These are phyloP conservation scores for Spea multiplicata DNA, from an alignment of 2,113 vertebrate genomes.

Conservation along the genomic window DNA sequence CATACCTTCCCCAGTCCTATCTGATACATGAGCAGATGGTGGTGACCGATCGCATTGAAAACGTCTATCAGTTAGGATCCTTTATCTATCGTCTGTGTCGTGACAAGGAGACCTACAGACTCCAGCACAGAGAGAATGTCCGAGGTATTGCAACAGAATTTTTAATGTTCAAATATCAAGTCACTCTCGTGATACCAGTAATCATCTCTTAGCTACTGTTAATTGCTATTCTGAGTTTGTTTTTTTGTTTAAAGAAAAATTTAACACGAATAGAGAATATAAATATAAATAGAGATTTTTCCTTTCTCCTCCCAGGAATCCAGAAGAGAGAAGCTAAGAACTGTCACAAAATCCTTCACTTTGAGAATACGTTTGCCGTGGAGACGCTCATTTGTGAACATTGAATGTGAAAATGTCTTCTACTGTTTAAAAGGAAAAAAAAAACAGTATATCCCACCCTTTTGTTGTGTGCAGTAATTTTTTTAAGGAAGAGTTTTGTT, in stretches of 20 bases:
- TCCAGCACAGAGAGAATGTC: slow-evolving; percentile 80
- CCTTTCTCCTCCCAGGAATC: slow-evolving; percentile 71
- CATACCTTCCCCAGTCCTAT: slow-evolving; percentile 91
- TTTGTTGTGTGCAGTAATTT: slow-evolving; percentile 75
- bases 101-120: slow-evolving; percentile 85
- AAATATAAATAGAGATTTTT: not conserved
- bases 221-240: too few species aligned
- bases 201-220: too few species aligned
- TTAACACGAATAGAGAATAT: not conserved
- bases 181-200: too few species aligned
- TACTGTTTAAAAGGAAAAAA: slow-evolving; percentile 23
- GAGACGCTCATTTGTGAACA: slow-evolving; percentile 86
- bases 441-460: slow-evolving; percentile 59
- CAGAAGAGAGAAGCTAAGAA: slow-evolving; percentile 84
- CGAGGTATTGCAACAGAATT: slow-evolving; percentile 64
- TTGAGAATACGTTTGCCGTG: slow-evolving; percentile 82
- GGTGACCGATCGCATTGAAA: slow-evolving; percentile 90
- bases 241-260: not conserved
- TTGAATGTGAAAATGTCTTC: slow-evolving; percentile 49
- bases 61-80: slow-evolving; percentile 80
- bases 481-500: slow-evolving; percentile 70
- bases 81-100: slow-evolving; percentile 87
- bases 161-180: too few species aligned
- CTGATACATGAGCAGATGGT: slow-evolving; percentile 95
- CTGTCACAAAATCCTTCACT: slow-evolving; percentile 88